Evolutionary conservation across 92 coral and sea anemone species (phyloP), one percentile per base, ranked within the genome.

Genomic region (Zoanthus gigantus): DNA sequence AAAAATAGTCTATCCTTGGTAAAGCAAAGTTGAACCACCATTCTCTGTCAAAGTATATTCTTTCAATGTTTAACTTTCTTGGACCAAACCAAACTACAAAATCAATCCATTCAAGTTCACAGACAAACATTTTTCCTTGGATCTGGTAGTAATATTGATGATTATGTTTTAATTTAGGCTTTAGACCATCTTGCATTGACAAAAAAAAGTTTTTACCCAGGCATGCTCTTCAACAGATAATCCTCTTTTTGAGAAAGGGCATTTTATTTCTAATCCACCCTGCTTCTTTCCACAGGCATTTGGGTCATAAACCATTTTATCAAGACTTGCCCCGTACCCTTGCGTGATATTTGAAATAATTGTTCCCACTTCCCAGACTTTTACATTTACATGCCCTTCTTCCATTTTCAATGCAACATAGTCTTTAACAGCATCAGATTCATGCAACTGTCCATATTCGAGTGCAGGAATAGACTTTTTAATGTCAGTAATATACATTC

Each of bases 251-350:
- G 83, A 86, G 74, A 42, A 86, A 18, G 92, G 92, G 86, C 92
- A 92, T 57, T 92, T 92, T n/a, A 87, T 87, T 89, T 92, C 92
- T 52, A 92, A 80, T 29, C 95, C 92, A 76, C 95, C 91, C 65
- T 46, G 34, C 66, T 76, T 84, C 74, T 47, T 75, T 16, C 90
- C 88, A 13, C 12, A 2, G 7, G 90, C 80, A 32, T 48, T 1
- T 12, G 90, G 93, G 76, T 91, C 93, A 52, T 32, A 91, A 0
- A 90, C 90, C 47, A 16, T 71, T 61, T 84, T n/a, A 82, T 91
- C 91, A 34, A 88, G 30, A 31, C 91, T 88, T 15, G 94, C 92
- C 23, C 92, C 92, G 45, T 50, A 79, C 16, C 92, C 94, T 58
- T 92, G 94, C 72, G 88, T 79, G 53, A 79, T 86, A 57, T 88